Evolutionary conservation across 2,113 vertebrate species (phyloP).

Genomic region (Pelodiscus sinensis): DNA sequence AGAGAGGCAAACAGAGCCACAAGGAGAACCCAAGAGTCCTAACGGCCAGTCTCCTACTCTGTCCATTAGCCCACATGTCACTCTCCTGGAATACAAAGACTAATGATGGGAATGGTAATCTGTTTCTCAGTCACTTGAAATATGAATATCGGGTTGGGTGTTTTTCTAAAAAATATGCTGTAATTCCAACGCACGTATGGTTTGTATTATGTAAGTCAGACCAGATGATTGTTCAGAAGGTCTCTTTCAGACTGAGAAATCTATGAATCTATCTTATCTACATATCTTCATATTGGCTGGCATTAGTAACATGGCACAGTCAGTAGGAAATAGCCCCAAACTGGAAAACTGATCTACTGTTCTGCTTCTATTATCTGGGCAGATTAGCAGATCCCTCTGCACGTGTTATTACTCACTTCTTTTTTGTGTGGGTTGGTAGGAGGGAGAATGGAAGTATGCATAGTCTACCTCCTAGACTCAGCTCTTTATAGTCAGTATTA

Average conservation of each 20-base stretch:
- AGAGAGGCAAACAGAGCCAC: neutral
- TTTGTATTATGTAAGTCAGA: neutral
- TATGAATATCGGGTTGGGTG: rapidly evolving
- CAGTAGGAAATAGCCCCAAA: neutral
- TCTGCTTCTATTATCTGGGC: neutral
- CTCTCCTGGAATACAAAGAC: neutral
- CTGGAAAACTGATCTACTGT: neutral
- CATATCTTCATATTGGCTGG: constrained; percentile 8
- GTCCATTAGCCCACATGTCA: neutral
- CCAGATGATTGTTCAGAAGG: neutral
- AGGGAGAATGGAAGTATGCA: neutral
- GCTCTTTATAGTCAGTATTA: neutral
- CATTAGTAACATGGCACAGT: neutral
- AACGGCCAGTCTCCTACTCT: neutral
- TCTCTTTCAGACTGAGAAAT: neutral
- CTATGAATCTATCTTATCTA: neutral
- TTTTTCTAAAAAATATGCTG: neutral
- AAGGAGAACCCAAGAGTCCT: neutral
- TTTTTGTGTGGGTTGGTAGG: neutral
- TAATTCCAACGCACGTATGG: neutral
- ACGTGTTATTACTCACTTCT: neutral
- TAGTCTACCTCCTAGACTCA: neutral
- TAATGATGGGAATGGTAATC: neutral
- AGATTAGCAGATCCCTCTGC: neutral
- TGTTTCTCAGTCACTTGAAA: neutral